Evolutionary conservation across 2,797 vertebrate species (phyloP), one percentile per base, ranked within the genome.

Genomic region (Bovichtus variegatus): DNA sequence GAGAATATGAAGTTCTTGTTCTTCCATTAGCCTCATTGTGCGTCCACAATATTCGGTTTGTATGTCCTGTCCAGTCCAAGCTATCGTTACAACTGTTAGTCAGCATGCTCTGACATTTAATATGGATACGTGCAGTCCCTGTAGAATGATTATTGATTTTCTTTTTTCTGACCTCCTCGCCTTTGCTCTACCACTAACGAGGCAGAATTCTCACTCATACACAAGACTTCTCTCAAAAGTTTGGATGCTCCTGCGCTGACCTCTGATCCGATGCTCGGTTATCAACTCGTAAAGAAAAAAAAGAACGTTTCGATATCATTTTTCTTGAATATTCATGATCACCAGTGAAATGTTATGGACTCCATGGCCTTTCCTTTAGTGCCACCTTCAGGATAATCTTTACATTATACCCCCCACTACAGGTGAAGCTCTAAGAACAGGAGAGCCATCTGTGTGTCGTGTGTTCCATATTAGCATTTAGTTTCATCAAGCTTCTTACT

Each of bases 141-240:
- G 9, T 27, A 25, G 8, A 70, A 53, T 40, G 2, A 59, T 71
- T 62, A 69, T 54, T 77, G 36, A 68, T 46, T 62, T 12, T 27
- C 64, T 62, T 64, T 67, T 49, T 57, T 7, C 6, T 51, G 58
- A 74, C 49, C 64, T 68, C 25, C 23, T 60, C 15, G 74, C 54
- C 60, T 76, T 68, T 46, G 5, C n/a, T 58, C 36, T 25, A 0
- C 12, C 6, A 4, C 43, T 13, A 21, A 12, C 19, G 1, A 68
- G 40, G 27, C 57, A 55, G 36, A 34, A 15, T n/a, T 21, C 68
- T 11, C 38, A 31, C 16, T 57, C 51, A 40, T 2, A 51, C 18
- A 36, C 53, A 58, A 40, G 8, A 55, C 21, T 41, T 51, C 44
- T 65, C 8, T 57, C 0, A 29, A 77, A 71, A 25, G 8, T 47